Evolutionary conservation across 2,113 vertebrate genomes (phyloP).

Genomic region (Peromyscus maniculatus): DNA sequence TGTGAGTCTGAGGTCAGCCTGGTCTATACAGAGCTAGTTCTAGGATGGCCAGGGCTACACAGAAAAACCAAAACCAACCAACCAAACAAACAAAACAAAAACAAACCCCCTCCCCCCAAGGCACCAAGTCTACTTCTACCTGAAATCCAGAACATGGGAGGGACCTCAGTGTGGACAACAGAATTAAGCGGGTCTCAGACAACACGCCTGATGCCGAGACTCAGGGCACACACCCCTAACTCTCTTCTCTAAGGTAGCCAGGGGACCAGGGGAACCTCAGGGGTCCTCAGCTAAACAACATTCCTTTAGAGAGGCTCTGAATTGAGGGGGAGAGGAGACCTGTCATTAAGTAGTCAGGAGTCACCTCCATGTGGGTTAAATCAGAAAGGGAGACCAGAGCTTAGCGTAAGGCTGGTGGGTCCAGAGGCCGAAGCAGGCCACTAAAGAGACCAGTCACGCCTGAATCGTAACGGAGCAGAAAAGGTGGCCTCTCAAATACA

Average conservation of each 20-base stretch:
- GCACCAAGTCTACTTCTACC: neutral
- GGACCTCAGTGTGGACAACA: neutral
- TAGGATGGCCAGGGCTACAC: neutral
- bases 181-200: neutral
- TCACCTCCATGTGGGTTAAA: neutral
- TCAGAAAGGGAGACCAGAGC: slow-evolving; percentile 1
- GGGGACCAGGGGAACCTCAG: neutral
- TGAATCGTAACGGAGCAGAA: neutral
- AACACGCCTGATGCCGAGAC: neutral
- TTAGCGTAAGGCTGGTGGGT: neutral
- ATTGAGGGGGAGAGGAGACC: neutral
- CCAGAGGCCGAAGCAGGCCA: neutral
- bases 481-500: neutral
- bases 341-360: neutral
- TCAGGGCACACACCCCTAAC: neutral
- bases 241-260: neutral
- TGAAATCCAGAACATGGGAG: neutral
- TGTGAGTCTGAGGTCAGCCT: neutral
- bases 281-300: neutral
- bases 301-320: neutral
- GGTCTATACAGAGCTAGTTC: neutral
- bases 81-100: neutral
- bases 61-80: neutral
- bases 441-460: neutral
- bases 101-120: neutral